These are phyloP conservation scores for Achroia grisella DNA, from an alignment of 1,140 invertebrate species.

Conservation along the genomic window DNA sequence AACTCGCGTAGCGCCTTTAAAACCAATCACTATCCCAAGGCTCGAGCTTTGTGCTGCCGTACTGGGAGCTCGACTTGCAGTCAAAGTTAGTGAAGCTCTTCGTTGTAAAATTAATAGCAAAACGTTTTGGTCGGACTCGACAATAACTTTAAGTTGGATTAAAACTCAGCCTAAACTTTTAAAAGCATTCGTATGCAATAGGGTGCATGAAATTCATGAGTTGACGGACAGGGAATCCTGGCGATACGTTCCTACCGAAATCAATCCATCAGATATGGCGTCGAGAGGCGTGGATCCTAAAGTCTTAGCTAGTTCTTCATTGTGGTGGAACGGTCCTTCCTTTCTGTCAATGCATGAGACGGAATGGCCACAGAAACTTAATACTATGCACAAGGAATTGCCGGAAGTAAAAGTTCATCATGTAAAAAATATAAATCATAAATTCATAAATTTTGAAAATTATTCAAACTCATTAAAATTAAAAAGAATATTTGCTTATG, in stretches of 20 bases:
- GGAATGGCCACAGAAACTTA: constrained; percentile 1
- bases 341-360: constrained; percentile 5
- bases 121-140: constrained; percentile 18
- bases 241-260: constrained; percentile 9
- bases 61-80: constrained; percentile 5
- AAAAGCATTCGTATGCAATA: constrained; percentile 17
- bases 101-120: background rate
- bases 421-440: background rate
- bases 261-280: constrained; percentile 20
- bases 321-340: constrained; percentile 11
- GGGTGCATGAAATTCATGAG: constrained; percentile 15
- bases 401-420: background rate
- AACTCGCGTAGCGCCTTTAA: constrained; percentile 9
- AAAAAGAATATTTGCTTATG: background rate
- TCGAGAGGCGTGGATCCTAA: constrained; percentile 14
- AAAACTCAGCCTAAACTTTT: constrained; percentile 5
- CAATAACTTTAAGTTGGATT: constrained; percentile 17
- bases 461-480: background rate
- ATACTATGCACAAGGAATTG: background rate
- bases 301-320: background rate
- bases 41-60: constrained; percentile 12
- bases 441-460: background rate
- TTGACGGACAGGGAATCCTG: constrained; percentile 2
- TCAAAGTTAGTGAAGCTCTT: constrained; percentile 1
- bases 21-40: constrained; percentile 12